Percentiles rank a stretch among this genome's conserved stretches.
Evolutionary conservation across 2,797 vertebrate species (phyloP).

Genomic region (Betta splendens): DNA sequence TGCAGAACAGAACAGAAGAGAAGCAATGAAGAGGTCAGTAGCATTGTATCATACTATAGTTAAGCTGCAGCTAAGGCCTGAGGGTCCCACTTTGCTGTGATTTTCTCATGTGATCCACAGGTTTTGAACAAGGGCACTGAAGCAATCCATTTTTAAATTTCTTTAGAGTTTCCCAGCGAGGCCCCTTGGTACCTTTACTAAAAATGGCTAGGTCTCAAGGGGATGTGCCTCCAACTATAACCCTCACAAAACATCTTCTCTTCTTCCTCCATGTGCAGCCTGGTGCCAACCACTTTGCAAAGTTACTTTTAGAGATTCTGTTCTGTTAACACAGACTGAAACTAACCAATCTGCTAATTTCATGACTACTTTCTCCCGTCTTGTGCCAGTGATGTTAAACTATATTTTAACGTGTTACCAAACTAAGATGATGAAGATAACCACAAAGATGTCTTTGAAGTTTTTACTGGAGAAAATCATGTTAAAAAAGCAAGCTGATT

Average conservation of each 20-base stretch:
- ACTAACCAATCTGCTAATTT: not conserved
- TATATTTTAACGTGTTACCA: not conserved
- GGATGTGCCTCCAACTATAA: conserved; percentile 43
- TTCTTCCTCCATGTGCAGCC: conserved; percentile 12
- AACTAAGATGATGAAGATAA: too few relatives aligned
- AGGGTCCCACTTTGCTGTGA: conserved; percentile 42
- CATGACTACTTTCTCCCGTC: not conserved
- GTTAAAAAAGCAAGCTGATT: not conserved
- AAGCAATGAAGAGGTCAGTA: conserved; percentile 25
- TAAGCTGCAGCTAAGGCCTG: conserved; percentile 33
- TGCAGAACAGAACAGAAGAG: conserved; percentile 34
- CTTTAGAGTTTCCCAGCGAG: conserved; percentile 63
- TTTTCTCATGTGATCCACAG: conserved; percentile 56
- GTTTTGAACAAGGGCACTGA: conserved; percentile 48
- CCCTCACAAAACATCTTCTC: conserved; percentile 32
- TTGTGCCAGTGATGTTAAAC: not conserved
- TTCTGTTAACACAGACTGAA: not conserved
- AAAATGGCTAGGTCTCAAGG: conserved; percentile 68
- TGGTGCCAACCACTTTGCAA: conserved; percentile 8
- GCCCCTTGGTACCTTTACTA: conserved; percentile 63
- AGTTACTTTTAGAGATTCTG: conserved; percentile 13
- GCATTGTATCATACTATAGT: conserved; percentile 32
- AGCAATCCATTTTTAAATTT: conserved; percentile 53
- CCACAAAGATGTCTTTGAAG: not conserved
- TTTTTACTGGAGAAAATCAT: not conserved